phyloP scores from a whole-genome alignment of 2,888 invertebrate species.

The Trachelus stipa region DNA sequence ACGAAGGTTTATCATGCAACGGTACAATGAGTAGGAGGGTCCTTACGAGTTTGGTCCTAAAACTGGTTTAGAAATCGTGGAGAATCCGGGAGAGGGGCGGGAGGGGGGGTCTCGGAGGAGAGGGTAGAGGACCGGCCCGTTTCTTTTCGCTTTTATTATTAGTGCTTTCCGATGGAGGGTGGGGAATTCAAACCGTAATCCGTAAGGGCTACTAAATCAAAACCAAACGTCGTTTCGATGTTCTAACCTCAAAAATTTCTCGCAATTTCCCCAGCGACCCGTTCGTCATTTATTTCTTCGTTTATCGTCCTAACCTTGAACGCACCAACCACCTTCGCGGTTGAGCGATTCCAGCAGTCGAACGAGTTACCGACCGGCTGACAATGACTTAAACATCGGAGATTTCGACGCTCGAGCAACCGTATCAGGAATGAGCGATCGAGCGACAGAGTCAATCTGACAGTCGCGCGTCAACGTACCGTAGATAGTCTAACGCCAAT shows the following conservation, averaged over 20 bases:
- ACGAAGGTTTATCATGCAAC: slow-evolving; percentile 44
- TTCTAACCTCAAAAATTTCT: background rate
- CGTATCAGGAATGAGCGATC: background rate
- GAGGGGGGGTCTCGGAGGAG: background rate
- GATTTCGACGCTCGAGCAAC: slow-evolving; percentile 12
- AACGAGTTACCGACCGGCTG: background rate
- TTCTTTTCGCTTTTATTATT: slow-evolving; percentile 21
- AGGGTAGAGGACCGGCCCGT: slow-evolving; percentile 3
- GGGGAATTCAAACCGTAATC: background rate
- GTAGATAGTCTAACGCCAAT: background rate
- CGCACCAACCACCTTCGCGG: background rate
- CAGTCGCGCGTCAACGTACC: background rate
- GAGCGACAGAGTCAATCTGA: background rate
- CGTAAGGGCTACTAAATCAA: background rate
- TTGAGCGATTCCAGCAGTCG: slow-evolving; percentile 4
- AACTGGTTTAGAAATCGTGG: slow-evolving; percentile 59
- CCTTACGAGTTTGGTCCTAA: slow-evolving; percentile 44
- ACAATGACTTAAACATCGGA: slow-evolving; percentile 1
- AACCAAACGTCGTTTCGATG: background rate
- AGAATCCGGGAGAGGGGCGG: background rate
- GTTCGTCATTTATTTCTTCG: background rate
- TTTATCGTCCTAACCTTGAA: background rate
- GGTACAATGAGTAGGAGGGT: slow-evolving; percentile 63
- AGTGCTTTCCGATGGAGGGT: background rate
- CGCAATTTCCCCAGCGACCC: background rate